Evolutionary conservation across 2,797 vertebrate species (phyloP), one percentile per base, ranked within the genome.

Genomic region (Leuciscus waleckii): DNA sequence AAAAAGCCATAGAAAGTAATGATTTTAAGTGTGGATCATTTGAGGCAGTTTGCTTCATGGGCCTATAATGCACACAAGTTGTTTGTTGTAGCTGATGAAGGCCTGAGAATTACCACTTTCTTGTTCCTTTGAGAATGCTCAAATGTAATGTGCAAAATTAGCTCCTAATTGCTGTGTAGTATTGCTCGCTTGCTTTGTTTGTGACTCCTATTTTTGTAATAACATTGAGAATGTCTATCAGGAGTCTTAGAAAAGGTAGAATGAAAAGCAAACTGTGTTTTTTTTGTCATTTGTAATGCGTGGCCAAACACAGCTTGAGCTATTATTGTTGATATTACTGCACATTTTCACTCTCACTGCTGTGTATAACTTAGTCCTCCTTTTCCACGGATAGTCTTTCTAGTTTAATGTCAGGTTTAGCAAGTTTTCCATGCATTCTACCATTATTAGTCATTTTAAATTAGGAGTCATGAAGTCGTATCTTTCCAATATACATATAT

Each of bases 1-100:
- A 56, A 74, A 74, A 17, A 49, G 26, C 69, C 10, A 63, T 61
- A 46, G 51, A 61, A 61, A 73, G 54, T 61, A 32, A 61, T 82
- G 8, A 74, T 74, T 63, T 73, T n/a, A 83, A 83, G 70, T 26
- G 70, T 75, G 81, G 21, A 61, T 79, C n/a, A 63, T 79, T 79
- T 35, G 19, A 74, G 41, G 39, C 69, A 35, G 69, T 58, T 82
- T 71, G 68, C 46, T 69, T 41, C 4, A 41, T 69, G 35, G 23
- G 23, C 26, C 37, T 49, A 10, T 82, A 63, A 63, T 63, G 69
- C 54, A 43, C 39, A 61, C 69, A 54, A 51, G 32, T 26, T 56
- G 65, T 81, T 81, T 37, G 23, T 56, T 70, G 26, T 63, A 26
- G 81, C 54, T 63, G 68, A 75, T 51, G 70, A 83, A 46, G 81